Percentiles rank a stretch among this genome's conserved stretches.
Evolutionary conservation across 2,797 vertebrate genomes (phyloP).

Genomic region (Poeciliopsis infans): DNA sequence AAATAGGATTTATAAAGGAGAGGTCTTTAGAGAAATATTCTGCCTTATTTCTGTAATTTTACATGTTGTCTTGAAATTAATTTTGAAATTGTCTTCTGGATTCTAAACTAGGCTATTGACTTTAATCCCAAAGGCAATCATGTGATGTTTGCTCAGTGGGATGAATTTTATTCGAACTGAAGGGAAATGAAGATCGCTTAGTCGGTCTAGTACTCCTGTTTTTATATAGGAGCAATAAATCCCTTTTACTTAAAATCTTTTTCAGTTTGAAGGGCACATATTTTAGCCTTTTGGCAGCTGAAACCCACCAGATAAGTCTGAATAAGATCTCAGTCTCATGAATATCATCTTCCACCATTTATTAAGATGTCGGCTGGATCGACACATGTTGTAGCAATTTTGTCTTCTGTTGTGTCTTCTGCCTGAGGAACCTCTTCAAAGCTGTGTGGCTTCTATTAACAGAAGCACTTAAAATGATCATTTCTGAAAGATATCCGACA

Average conservation of each 20-base stretch:
- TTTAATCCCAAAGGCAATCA: neutral
- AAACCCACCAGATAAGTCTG: neutral
- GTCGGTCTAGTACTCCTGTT: neutral
- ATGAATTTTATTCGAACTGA: slow-evolving; percentile 3
- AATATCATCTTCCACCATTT: slow-evolving; percentile 1
- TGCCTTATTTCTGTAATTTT: neutral
- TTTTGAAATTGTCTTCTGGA: neutral
- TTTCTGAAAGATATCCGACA: neutral
- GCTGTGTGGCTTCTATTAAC: neutral
- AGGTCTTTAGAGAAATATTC: neutral
- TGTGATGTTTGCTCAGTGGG: neutral
- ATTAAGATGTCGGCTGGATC: neutral
- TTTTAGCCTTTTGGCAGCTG: neutral
- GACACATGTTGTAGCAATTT: slow-evolving; percentile 1
- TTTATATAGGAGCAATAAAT: neutral
- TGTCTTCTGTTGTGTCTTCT: slow-evolving; percentile 6
- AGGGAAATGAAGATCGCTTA: neutral
- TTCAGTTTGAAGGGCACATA: neutral
- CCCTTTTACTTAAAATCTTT: neutral
- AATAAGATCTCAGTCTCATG: neutral
- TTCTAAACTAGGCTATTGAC: neutral
- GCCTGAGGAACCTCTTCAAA: slow-evolving; percentile 3
- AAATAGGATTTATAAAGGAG: neutral
- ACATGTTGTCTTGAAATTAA: neutral
- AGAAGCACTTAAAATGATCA: neutral